A percentile compares a stretch with the other conserved stretches of the same genome.
These are phyloP conservation scores for Cotesia vestalis DNA, from an alignment of 1,140 invertebrate species.

Conservation along the genomic window DNA sequence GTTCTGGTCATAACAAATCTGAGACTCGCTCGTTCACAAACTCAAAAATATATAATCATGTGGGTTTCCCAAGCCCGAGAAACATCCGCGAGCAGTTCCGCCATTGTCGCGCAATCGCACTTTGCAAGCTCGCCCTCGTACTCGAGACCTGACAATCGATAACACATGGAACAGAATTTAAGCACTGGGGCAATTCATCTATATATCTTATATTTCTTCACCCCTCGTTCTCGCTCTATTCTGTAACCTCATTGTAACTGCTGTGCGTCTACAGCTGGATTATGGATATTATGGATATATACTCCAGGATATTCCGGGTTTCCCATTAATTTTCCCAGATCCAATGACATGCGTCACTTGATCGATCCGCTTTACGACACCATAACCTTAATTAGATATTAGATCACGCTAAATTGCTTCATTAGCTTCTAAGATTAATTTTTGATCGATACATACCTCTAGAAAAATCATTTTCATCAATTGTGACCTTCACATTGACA, in stretches of 20 bases:
- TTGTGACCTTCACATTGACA: background rate
- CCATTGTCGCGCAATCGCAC: constrained; percentile 43
- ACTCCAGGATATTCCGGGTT: background rate
- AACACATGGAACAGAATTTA: constrained; percentile 43
- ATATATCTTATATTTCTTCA: no score
- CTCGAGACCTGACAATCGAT: constrained; percentile 46
- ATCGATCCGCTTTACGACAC: constrained; percentile 10
- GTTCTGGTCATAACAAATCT: background rate
- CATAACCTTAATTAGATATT: background rate
- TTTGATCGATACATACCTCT: background rate
- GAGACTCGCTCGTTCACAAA: background rate
- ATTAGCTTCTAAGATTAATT: background rate
- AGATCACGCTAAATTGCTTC: background rate
- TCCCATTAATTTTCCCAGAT: constrained; percentile 5
- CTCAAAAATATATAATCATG: background rate
- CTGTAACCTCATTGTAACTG: constrained; percentile 3
- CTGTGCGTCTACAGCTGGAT: background rate
- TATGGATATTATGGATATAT: background rate
- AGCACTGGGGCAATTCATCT: constrained; percentile 18
- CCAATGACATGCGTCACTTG: constrained; percentile 24
- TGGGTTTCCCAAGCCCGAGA: background rate
- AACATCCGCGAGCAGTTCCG: background rate
- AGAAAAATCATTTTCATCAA: background rate
- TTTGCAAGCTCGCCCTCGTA: constrained; percentile 17
- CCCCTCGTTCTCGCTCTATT: background rate